Percentiles rank a stretch among this genome's conserved stretches.
Evolutionary conservation across 2,888 invertebrate species (phyloP).

Genomic region (Parnassius glacialis): DNA sequence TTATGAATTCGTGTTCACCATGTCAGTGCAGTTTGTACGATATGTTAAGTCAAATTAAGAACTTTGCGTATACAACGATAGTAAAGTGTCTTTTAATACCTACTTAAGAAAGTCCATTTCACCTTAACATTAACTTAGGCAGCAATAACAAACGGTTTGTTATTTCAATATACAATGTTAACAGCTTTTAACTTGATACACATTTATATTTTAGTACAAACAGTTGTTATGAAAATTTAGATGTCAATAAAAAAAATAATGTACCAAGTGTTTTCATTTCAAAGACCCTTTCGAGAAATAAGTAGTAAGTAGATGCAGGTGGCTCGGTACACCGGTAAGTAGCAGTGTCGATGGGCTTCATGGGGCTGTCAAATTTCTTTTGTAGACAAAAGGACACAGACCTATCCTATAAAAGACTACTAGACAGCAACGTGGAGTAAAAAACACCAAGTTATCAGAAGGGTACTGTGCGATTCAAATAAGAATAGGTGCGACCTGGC

Average conservation of each 20-base stretch:
- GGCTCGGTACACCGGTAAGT: too few relatives aligned
- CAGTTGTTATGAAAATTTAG: constrained; percentile 77
- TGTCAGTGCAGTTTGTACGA: constrained; percentile 32
- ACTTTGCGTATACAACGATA: constrained; percentile 28
- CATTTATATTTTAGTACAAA: constrained; percentile 80
- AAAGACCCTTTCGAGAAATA: not conserved
- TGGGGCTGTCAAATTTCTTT: too few relatives aligned
- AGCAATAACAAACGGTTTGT: constrained; percentile 61
- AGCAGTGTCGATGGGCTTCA: too few relatives aligned
- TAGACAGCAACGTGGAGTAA: too few relatives aligned
- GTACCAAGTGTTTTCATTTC: constrained; percentile 47
- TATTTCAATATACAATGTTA: constrained; percentile 62
- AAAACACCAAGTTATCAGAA: too few relatives aligned
- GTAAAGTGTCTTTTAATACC: constrained; percentile 31
- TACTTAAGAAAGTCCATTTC: constrained; percentile 52
- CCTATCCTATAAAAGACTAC: too few relatives aligned
- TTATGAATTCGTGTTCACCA: constrained; percentile 46
- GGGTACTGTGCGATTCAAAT: too few relatives aligned
- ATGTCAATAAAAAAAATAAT: constrained; percentile 75
- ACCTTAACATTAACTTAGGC: constrained; percentile 62
- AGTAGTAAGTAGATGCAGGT: too few relatives aligned
- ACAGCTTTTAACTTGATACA: constrained; percentile 74
- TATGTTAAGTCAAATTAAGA: constrained; percentile 21
- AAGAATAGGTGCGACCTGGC: too few relatives aligned
- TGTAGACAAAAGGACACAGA: too few relatives aligned